Base-by-base conservation (phyloP, 2,888 invertebrate genomes). In the Dicyrtoma fusca region DNA sequence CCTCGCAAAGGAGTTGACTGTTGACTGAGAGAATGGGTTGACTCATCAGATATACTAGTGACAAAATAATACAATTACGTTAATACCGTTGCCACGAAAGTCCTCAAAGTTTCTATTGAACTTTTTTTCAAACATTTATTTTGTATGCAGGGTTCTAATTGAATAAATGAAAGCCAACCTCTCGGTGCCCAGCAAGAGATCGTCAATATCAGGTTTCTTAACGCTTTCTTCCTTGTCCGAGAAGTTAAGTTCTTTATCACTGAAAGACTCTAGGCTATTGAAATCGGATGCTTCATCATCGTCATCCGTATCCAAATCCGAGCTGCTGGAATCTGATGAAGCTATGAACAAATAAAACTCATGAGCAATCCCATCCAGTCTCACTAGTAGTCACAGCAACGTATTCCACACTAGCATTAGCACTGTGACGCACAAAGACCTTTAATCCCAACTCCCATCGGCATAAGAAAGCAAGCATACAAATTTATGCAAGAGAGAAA, bases 241-340 rank as follows among this genome's bases (percentile, higher is more conserved):
- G 55, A 71, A 69, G 25, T 45, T 13, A 49, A 74, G 59, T 57
- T 71, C 74, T 64, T 74, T 71, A 51, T 71, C 71, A 42, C 69
- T 69, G n/a, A 71, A 63, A 13, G 69, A 69, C 14, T 72, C 72
- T n/a, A 68, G 47, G 55, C 62, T 55, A 13, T 51, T 49, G 13
- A 51, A 25, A 44, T 61, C n/a, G 6, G 61, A 23, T 1, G 25
- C 59, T 3, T 55, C 26, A 25, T 57, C 59, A n/a, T 64, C 71
- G 6, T 44, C 49, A 49, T 66, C 72, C 23, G 19, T 47, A 25
- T 72, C 72, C 21, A 14, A 61, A 47, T 65, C 62, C 14, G 59
- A 47, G 26, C 71, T 69, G 19, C 47, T 57, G 17, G 66, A 59
- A 44, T 59, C 72, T 11, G 72, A 72, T 17, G 72, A 66, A 14